Conservation (phyloP, 64 coral and sea anemone species). For the Acropora yongei region DNA sequence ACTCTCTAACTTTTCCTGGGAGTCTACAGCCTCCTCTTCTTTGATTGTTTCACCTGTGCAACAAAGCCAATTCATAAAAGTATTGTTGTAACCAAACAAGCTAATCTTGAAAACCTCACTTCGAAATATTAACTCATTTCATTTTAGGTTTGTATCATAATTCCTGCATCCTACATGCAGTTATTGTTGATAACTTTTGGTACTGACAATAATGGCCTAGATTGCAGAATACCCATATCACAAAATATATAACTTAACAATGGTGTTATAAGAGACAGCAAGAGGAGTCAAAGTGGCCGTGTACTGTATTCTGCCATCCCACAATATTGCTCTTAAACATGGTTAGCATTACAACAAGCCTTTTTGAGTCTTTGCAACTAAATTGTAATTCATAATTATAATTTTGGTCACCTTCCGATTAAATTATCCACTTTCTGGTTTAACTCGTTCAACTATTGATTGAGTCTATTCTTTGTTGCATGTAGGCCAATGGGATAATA, state of each 20-base stretch:
- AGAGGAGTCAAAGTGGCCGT: slow-evolving; percentile 3
- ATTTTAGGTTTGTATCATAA: slow-evolving; percentile 21
- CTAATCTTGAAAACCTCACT: slow-evolving; percentile 20
- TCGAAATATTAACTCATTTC: background rate
- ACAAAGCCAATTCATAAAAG: slow-evolving; percentile 26
- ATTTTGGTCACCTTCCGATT: slow-evolving; percentile 19
- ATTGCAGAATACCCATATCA: slow-evolving; percentile 19
- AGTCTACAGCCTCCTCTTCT: slow-evolving; percentile 41
- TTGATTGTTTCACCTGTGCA: slow-evolving; percentile 53
- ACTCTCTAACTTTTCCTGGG: slow-evolving; percentile 69
- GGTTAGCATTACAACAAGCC: background rate
- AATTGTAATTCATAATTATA: background rate
- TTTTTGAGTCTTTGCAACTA: background rate
- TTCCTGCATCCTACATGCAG: slow-evolving; percentile 3
- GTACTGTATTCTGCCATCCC: slow-evolving; percentile 1
- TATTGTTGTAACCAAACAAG: slow-evolving; percentile 5
- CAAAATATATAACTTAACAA: slow-evolving; percentile 21
- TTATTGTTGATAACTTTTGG: slow-evolving; percentile 13
- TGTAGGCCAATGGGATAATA: slow-evolving; percentile 25
- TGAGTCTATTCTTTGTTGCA: slow-evolving; percentile 29
- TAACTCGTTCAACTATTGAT: slow-evolving; percentile 16
- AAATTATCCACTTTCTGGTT: slow-evolving; percentile 21
- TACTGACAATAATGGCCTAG: slow-evolving; percentile 6
- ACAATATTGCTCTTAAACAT: slow-evolving; percentile 27
- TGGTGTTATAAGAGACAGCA: slow-evolving; percentile 10